A percentile compares a stretch with the other conserved stretches of the same genome.
Evolutionary conservation across 2,888 invertebrate genomes (phyloP).

Genomic region (Eupithecia exiguata): DNA sequence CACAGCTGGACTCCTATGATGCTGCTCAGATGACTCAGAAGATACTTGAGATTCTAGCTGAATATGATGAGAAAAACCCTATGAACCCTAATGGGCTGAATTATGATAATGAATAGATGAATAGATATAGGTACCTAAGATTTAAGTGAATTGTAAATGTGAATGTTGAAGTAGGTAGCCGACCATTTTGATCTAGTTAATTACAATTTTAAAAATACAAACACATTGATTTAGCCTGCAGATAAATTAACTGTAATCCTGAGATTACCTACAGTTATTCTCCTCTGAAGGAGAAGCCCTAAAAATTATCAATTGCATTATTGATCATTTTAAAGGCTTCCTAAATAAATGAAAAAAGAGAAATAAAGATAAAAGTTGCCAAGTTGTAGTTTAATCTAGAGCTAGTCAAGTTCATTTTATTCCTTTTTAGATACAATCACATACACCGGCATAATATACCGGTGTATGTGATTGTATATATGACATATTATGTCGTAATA

Average conservation of each 20-base stretch:
- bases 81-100: constrained; percentile 64
- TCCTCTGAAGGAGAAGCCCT: too few relatives aligned
- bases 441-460: too few relatives aligned
- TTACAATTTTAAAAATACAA: neutral
- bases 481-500: too few relatives aligned
- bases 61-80: constrained; percentile 70
- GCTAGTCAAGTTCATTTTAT: too few relatives aligned
- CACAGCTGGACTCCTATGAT: constrained; percentile 66
- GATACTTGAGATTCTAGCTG: constrained; percentile 67
- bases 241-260: neutral
- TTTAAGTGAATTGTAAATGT: neutral
- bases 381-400: too few relatives aligned
- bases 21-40: constrained; percentile 63
- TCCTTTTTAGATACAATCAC: too few relatives aligned
- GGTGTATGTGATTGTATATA: too few relatives aligned
- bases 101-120: constrained; percentile 3
- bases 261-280: too few relatives aligned
- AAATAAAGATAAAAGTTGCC: too few relatives aligned
- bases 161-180: neutral
- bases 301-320: too few relatives aligned
- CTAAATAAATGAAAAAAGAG: too few relatives aligned
- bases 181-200: neutral
- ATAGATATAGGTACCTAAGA: neutral
- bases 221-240: neutral
- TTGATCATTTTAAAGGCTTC: too few relatives aligned